These are phyloP conservation scores for Nesoenas mayeri DNA, from an alignment of 2,113 vertebrate genomes.

Conservation along the genomic window DNA sequence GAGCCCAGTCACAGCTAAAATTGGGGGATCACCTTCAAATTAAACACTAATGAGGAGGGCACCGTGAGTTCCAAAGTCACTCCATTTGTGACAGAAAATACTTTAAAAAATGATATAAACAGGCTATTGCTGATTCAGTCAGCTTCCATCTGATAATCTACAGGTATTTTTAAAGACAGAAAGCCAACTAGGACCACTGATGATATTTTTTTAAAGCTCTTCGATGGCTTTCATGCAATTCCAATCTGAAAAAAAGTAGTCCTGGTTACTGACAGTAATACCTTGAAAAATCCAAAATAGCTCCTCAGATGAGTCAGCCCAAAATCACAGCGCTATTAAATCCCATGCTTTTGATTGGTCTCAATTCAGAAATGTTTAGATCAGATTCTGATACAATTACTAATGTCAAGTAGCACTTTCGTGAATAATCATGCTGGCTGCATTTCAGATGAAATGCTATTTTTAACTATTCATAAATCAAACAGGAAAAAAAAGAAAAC, in stretches of 20 bases:
- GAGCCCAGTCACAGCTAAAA: neutral
- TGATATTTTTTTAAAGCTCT: neutral
- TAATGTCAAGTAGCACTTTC: slow-evolving; percentile 45
- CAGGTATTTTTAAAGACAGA: slow-evolving; percentile 25
- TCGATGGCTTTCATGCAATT: slow-evolving; percentile 39
- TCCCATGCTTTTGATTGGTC: slow-evolving; percentile 28
- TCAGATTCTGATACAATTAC: slow-evolving; percentile 52
- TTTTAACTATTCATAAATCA: neutral
- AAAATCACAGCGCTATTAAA: slow-evolving; percentile 54
- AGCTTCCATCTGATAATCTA: neutral
- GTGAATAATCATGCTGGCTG: slow-evolving; percentile 12
- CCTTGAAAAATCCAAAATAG: slow-evolving; percentile 63
- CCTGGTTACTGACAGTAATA: slow-evolving; percentile 32
- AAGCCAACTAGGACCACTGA: neutral
- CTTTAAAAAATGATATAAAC: neutral
- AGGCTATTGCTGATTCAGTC: neutral
- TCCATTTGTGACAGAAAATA: neutral
- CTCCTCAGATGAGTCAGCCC: slow-evolving; percentile 53
- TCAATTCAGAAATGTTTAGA: slow-evolving; percentile 61
- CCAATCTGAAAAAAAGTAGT: neutral
- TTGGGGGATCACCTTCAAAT: neutral
- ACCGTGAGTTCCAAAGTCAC: neutral
- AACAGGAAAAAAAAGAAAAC: neutral
- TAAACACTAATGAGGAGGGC: neutral
- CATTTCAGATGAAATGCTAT: slow-evolving; percentile 18